Evolutionary conservation across 53 echinoderm and acorn worm genomes (phyloP), one percentile per base, ranked within the genome.

Genomic region (Holothuria leucospilota): DNA sequence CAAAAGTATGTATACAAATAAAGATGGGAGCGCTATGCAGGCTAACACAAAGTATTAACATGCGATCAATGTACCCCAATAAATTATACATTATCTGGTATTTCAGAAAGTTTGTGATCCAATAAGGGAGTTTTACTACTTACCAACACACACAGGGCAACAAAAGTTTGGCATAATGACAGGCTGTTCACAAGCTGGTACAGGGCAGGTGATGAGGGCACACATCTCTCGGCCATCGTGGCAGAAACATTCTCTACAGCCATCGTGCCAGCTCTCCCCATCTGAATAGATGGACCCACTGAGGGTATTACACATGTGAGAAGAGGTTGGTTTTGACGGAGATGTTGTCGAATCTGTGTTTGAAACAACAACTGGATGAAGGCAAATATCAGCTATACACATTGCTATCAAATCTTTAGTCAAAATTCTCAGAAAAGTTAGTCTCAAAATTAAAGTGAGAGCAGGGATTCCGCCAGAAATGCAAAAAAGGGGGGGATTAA

Each of bases 241-340:
- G 65, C 99, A 99, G 92, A 90, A 99, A 79, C 99, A 99, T 85
- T 95, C 90, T 70, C 99, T 51, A 81, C 99, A 99, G 24, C 99
- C 99, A 85, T 99, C 99, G 65, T 99, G 95, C 99, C 99, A 99
- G 25, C 94, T 95, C 84, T 99, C 99, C 34, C 99, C 92, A 85
- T 99, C 92, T 23, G 95, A 95, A 64, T 95, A 90, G 4, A 90
- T 53, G 20, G 69, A 71, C 2, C 93, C 93, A 61, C 85, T 85
- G 20, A 29, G 15, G 8, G 85, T 52, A 4, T 80, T 69, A 24
- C 93, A 93, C 20, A 77, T 75, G 16, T 90, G 84, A 23, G 77
- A 73, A 15, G 61, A 77, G 21, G 85, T 9, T 5, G 85, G 71
- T 20, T 69, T 78, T 16, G 93, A 8, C 2, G 79, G 87, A 18